Base-by-base conservation (phyloP, 2,888 invertebrate species). In the Dicyrtoma fusca region DNA sequence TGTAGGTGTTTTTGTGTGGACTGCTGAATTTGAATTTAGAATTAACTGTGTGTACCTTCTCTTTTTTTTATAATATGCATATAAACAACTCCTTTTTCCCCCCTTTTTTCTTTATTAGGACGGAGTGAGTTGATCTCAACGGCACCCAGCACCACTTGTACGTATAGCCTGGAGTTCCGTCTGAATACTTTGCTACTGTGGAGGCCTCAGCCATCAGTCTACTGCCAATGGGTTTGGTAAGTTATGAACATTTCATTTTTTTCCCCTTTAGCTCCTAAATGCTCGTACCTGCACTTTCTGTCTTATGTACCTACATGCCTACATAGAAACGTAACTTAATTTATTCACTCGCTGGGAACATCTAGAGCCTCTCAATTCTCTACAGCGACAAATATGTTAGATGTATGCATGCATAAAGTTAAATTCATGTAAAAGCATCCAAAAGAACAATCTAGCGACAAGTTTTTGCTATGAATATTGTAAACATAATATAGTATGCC, bases 201-300 rank as follows among this genome's bases (percentile, higher is more conserved):
- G 80, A 79, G 77, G 73, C 75, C 76, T 75, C 78, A 74, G 76
- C 76, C 73, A 77, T 78, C 72, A 78, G 76, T 70, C 73, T 78
- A 74, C 76, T 77, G 77, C 80, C 77, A 79, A 80, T 80, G 80
- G 80, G 80, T 79, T 79, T 80, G 80, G 80, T 80, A 78, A 80
- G 80, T 77, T 57, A 17, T 49, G 14, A 57, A 34, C 44, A 44
- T 42, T 59, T 49, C 49, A 49, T 49, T 13, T 23, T 17, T 19
- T 57, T 23, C 57, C 23, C 23, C 57, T 57, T 23, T 14, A 21
- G 8, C 11, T 5, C 23, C 19, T 57, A n/a, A 51, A 51, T 49
- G 5, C n/a, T 19, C 6, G n/a, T 19, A 8, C 53, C 19, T 53
- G 17, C n/a, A n/a, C n/a, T n/a, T 53, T 53, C 53, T 53, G 19